Conservation (phyloP, 2,797 vertebrate genomes). For the Crenichthys baileyi region DNA sequence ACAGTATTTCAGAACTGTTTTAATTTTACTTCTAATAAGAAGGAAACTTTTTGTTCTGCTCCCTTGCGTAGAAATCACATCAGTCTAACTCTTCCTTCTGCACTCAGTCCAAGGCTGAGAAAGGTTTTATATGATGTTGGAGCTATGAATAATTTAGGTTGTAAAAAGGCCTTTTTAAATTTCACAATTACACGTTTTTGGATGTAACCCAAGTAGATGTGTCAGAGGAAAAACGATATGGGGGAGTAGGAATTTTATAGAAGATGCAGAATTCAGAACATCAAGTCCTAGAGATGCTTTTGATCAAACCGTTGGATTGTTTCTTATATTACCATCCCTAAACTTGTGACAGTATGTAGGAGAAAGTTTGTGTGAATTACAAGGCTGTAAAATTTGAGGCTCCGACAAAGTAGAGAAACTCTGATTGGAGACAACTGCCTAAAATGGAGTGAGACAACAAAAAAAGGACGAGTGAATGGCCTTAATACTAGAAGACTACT, state of each 20-base stretch:
- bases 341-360: slow-evolving; percentile 9
- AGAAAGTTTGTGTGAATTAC: slow-evolving; percentile 15
- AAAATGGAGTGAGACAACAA: slow-evolving; percentile 6
- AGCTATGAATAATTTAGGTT: slow-evolving; percentile 38
- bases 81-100: slow-evolving; percentile 2
- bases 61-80: slow-evolving; percentile 13
- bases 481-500: no score
- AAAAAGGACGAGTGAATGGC: slow-evolving; percentile 7
- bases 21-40: neutral
- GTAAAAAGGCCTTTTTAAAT: slow-evolving; percentile 29
- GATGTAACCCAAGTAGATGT: slow-evolving; percentile 17
- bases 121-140: slow-evolving; percentile 13
- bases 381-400: slow-evolving; percentile 12
- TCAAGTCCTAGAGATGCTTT: neutral
- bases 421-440: slow-evolving; percentile 37
- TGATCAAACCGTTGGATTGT: slow-evolving; percentile 21
- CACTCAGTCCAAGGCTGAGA: slow-evolving; percentile 5
- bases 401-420: slow-evolving; percentile 19
- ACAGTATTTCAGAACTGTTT: neutral
- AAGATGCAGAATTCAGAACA: slow-evolving; percentile 14
- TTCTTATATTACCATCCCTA: slow-evolving; percentile 20
- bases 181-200: slow-evolving; percentile 21
- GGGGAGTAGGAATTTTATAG: neutral
- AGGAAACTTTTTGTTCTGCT: slow-evolving; percentile 1
- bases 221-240: slow-evolving; percentile 7